These are phyloP conservation scores for Hyperoodon ampullatus DNA, from an alignment of 2,113 vertebrate genomes.

Conservation along the genomic window DNA sequence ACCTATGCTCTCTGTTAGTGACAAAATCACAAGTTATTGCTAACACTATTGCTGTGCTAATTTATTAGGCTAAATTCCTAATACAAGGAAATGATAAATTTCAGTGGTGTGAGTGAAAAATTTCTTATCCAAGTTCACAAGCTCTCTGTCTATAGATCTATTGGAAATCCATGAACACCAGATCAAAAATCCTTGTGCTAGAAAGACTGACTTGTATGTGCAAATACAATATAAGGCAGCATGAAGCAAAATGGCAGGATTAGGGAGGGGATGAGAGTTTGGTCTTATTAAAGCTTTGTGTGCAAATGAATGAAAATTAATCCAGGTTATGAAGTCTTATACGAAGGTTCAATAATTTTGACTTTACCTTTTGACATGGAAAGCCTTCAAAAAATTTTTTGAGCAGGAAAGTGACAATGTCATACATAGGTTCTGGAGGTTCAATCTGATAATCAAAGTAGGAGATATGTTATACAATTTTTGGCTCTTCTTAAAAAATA, in stretches of 20 bases:
- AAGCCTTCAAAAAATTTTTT: neutral
- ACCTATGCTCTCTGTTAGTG: neutral
- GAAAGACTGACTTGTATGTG: neutral
- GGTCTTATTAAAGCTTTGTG: neutral
- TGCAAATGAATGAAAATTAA: neutral
- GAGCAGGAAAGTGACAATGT: neutral
- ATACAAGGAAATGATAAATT: neutral
- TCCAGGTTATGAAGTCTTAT: neutral
- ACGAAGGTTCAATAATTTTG: neutral
- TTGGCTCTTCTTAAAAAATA: neutral
- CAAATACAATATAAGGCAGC: neutral
- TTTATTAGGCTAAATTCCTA: neutral
- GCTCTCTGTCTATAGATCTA: neutral
- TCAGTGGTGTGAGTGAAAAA: neutral
- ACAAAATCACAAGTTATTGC: neutral
- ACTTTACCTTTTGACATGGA: neutral
- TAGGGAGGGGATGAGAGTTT: neutral
- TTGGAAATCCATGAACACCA: neutral
- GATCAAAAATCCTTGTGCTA: neutral
- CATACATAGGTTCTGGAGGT: neutral
- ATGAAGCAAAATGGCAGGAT: rapidly evolving
- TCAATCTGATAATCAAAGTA: neutral
- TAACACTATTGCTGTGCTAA: neutral
- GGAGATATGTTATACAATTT: neutral
- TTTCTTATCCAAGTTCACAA: neutral